Conservation (phyloP, 2,797 vertebrate species). For the Xenops minutus region DNA sequence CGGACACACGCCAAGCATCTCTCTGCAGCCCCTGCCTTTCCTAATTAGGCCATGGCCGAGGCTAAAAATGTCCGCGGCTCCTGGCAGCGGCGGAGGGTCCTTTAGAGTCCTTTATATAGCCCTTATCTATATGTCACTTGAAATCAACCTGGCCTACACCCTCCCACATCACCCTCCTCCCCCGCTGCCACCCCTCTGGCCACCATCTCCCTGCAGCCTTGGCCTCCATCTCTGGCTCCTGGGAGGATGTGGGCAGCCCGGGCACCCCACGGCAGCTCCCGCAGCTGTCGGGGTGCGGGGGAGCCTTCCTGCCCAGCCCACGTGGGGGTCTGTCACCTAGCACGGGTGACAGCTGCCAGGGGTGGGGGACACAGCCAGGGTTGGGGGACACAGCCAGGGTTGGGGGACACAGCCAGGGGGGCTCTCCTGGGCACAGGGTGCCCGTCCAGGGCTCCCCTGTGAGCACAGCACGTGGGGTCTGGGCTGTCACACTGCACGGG, state of each 20-base stretch:
- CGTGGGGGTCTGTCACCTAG: background rate
- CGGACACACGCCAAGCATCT: conserved; percentile 65
- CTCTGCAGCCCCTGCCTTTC: conserved; percentile 64
- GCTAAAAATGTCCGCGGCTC: conserved; percentile 53
- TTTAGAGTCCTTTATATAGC: conserved; percentile 74
- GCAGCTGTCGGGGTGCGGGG: conserved; percentile 38
- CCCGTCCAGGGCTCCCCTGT: background rate
- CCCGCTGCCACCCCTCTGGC: background rate
- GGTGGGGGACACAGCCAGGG: background rate
- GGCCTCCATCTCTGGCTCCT: background rate
- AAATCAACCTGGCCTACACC: conserved; percentile 57
- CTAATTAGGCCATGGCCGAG: conserved; percentile 72
- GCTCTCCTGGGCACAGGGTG: background rate
- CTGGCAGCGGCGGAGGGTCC: conserved; percentile 43
- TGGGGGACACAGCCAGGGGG: background rate
- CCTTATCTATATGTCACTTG: conserved; percentile 63
- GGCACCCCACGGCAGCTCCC: background rate
- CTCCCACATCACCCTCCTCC: conserved; percentile 6
- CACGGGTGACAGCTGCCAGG: background rate
- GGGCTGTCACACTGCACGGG: rapidly evolving
- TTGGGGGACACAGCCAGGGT: rapidly evolving
- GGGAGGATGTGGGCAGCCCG: rapidly evolving
- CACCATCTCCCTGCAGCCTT: background rate
- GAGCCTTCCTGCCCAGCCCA: background rate
- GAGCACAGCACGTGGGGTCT: rapidly evolving